A percentile compares a stretch with the other conserved stretches of the same genome.
phyloP scores from a whole-genome alignment of 2,113 vertebrate species.

The Odocoileus virginianus region DNA sequence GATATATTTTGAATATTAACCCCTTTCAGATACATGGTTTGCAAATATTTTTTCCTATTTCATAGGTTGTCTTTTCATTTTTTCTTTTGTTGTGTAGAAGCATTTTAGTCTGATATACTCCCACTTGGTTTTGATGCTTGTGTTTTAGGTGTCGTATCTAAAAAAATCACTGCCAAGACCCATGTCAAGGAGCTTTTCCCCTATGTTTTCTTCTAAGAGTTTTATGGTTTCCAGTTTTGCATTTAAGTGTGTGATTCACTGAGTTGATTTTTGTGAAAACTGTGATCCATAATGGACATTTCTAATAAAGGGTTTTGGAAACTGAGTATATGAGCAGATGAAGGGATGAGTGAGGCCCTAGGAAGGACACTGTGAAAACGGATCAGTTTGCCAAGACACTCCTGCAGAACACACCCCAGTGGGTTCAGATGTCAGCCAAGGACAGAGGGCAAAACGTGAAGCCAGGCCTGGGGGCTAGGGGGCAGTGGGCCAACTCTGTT shows the following conservation, averaged over 20 bases:
- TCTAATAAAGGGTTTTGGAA: not conserved
- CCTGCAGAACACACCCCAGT: not conserved
- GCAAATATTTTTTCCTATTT: not conserved
- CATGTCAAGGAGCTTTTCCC: not conserved
- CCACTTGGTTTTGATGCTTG: not conserved
- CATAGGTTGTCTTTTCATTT: not conserved
- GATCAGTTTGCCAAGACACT: not conserved
- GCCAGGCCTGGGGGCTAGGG: not conserved
- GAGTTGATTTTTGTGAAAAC: not conserved
- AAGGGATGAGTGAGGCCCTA: not conserved
- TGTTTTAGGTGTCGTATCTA: not conserved
- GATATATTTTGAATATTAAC: not conserved
- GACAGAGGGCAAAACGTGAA: not conserved
- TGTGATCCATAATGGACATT: not conserved
- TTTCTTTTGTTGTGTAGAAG: not conserved
- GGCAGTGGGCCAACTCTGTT: not conserved
- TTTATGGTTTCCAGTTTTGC: not conserved
- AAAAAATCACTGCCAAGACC: not conserved
- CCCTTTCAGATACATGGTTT: not conserved
- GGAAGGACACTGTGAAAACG: not conserved
- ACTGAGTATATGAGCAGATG: not conserved
- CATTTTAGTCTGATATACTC: not conserved
- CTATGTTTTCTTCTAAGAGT: not conserved
- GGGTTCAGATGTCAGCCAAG: not conserved
- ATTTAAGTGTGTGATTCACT: not conserved